A percentile compares a stretch with the other conserved stretches of the same genome.
phyloP scores from a whole-genome alignment of 2,113 vertebrate species.

The Numida meleagris region DNA sequence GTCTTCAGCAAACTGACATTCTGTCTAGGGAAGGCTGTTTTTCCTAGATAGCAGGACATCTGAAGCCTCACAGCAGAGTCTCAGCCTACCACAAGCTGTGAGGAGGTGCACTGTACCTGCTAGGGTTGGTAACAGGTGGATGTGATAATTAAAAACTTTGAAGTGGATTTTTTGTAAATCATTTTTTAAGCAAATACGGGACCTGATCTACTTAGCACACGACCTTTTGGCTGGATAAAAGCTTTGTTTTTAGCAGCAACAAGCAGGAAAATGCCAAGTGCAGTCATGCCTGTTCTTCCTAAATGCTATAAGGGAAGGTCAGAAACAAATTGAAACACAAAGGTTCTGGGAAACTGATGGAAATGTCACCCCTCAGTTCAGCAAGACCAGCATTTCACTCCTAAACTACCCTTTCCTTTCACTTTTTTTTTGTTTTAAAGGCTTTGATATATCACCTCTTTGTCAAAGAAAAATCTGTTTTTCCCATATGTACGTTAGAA shows the following conservation, averaged over 20 bases:
- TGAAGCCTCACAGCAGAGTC: too few relatives aligned
- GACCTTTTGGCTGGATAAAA: too few relatives aligned
- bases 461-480: neutral
- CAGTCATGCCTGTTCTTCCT: neutral
- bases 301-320: accelerated
- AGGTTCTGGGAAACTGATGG: neutral
- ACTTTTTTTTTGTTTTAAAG: neutral
- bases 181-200: too few relatives aligned
- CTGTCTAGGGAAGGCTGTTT: too few relatives aligned
- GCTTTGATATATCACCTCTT: neutral
- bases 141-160: too few relatives aligned
- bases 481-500: accelerated
- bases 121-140: too few relatives aligned
- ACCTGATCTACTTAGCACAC: too few relatives aligned
- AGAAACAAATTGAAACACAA: neutral
- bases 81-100: too few relatives aligned
- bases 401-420: neutral
- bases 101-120: too few relatives aligned
- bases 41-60: too few relatives aligned
- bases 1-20: too few relatives aligned
- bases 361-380: neutral
- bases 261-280: neutral
- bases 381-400: neutral
- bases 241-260: neutral
- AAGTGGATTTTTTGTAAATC: too few relatives aligned